These are phyloP conservation scores for Capreolus pygargus DNA, from an alignment of 2,113 vertebrate species.

Conservation along the genomic window DNA sequence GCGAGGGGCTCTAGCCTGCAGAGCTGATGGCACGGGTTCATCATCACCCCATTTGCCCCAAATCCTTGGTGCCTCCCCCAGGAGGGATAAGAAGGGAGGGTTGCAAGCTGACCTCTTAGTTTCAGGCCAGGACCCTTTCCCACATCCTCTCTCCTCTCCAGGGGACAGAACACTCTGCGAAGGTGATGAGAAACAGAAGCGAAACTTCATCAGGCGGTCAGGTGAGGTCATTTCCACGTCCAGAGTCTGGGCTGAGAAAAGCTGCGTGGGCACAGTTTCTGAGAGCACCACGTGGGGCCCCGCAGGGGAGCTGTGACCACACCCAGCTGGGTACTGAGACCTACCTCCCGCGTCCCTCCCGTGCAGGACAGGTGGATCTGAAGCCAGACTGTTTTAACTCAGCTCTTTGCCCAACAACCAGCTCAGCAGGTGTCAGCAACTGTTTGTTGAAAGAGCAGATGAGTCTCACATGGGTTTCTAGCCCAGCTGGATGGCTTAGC, in stretches of 20 bases:
- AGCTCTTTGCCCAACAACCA: not conserved
- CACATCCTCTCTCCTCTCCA: not conserved
- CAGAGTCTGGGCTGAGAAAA: not conserved
- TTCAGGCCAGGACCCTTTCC: not conserved
- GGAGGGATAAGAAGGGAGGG: not conserved
- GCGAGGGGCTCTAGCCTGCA: not conserved
- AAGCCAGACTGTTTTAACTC: not conserved
- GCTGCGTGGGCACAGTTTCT: not conserved
- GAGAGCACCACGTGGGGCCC: not conserved
- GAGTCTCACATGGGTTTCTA: not conserved
- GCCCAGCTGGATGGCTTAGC: not conserved
- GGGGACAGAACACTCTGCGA: not conserved
- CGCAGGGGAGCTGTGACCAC: not conserved
- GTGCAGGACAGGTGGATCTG: not conserved
- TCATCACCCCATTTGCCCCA: not conserved
- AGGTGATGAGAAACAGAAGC: conserved; percentile 36
- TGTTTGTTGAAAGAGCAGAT: not conserved
- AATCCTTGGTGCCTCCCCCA: not conserved
- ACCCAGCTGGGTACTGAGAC: not conserved
- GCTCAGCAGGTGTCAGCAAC: not conserved
- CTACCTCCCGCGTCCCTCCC: accelerated
- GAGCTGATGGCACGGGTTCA: not conserved
- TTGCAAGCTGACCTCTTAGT: not conserved
- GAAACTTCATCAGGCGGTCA: not conserved
- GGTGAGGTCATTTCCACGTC: not conserved